A percentile compares a stretch with the other conserved stretches of the same genome.
phyloP scores from a whole-genome alignment of 2,113 vertebrate genomes.

The Hepsetus odoe region DNA sequence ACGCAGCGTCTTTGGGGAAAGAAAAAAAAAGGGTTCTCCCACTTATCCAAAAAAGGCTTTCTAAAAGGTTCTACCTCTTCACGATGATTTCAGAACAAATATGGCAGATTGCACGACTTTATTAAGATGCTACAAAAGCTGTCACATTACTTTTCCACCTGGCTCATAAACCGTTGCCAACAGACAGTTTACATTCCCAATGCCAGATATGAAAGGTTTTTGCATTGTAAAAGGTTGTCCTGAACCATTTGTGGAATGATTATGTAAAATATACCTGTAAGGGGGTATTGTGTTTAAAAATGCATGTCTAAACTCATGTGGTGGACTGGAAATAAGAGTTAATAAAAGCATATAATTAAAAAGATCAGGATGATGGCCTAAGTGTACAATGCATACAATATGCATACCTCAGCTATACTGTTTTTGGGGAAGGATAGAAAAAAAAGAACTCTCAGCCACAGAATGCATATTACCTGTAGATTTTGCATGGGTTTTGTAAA shows the following conservation, averaged over 20 bases:
- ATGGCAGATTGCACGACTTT: conserved; percentile 95
- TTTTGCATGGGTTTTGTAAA: conserved; percentile 99
- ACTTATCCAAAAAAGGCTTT: conserved; percentile 97
- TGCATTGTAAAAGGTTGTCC: conserved; percentile 86
- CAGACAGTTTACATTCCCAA: conserved; percentile 84
- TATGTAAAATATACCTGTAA: conserved; percentile 86
- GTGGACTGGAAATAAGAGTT: conserved; percentile 89
- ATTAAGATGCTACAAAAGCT: conserved; percentile 88
- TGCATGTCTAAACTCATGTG: conserved; percentile 92
- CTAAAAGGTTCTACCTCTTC: conserved; percentile 99
- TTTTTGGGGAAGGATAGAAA: conserved; percentile 74
- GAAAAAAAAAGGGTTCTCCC: conserved; percentile 89
- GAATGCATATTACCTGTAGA: conserved; percentile 99
- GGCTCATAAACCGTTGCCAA: conserved; percentile 90
- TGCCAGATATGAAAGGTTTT: conserved; percentile 78
- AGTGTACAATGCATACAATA: conserved; percentile 92
- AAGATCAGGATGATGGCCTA: conserved; percentile 90
- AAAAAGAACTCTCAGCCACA: conserved; percentile 95
- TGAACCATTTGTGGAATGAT: conserved; percentile 88
- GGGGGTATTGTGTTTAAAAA: conserved; percentile 89
- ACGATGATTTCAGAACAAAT: conserved; percentile 93
- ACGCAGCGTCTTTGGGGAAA: conserved; percentile 91
- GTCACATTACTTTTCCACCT: conserved; percentile 87
- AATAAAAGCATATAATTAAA: conserved; percentile 79
- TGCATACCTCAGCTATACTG: conserved; percentile 99